phyloP scores from a whole-genome alignment of 2,113 vertebrate species.

The Forbesichthys agassizii region DNA sequence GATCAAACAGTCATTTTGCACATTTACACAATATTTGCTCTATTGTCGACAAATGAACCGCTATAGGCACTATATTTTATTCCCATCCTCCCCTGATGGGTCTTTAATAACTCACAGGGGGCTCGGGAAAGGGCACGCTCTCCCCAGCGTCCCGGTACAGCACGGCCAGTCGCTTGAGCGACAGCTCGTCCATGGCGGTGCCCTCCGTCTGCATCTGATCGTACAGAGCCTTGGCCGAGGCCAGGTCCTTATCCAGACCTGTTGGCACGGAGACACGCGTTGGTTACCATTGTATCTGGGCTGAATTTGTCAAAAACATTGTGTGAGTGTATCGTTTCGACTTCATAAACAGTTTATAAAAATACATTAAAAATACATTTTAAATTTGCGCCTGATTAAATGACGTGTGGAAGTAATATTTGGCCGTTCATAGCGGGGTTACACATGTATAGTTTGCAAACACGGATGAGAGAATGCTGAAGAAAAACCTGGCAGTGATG shows the following conservation, averaged over 20 bases:
- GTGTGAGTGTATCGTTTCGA: neutral
- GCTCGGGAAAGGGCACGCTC: slow-evolving; percentile 85
- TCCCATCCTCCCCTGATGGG: too few species aligned
- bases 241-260: slow-evolving; percentile 82
- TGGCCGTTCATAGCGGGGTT: too few species aligned
- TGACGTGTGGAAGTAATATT: neutral
- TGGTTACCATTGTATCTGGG: too few species aligned
- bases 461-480: neutral
- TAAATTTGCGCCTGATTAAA: too few species aligned
- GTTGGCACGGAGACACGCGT: slow-evolving; percentile 1
- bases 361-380: neutral
- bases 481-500: slow-evolving; percentile 8
- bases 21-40: neutral
- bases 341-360: neutral
- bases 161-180: slow-evolving; percentile 85
- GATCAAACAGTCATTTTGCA: neutral
- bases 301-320: too few species aligned
- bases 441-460: neutral
- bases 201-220: slow-evolving; percentile 77
- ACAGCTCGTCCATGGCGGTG: slow-evolving; percentile 71
- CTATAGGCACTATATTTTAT: too few species aligned
- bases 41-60: neutral
- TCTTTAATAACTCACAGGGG: slow-evolving; percentile 82
- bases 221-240: slow-evolving; percentile 80
- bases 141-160: slow-evolving; percentile 83